These are phyloP conservation scores for Celastrina argiolus DNA, from an alignment of 2,888 invertebrate species.

Conservation along the genomic window DNA sequence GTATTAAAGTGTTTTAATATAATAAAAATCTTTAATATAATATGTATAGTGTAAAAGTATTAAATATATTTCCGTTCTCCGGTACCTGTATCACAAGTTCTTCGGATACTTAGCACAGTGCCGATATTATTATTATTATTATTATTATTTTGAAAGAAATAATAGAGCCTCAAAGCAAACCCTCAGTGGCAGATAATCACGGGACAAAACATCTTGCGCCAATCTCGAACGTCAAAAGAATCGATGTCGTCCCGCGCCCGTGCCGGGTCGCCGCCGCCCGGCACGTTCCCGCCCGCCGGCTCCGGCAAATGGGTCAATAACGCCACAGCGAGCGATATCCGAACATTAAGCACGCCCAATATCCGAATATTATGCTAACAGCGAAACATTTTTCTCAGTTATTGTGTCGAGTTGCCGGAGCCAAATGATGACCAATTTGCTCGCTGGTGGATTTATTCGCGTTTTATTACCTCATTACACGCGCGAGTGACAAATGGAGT, in stretches of 20 bases:
- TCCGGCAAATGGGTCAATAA: constrained; percentile 8
- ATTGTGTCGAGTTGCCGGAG: constrained; percentile 9
- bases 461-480: neutral
- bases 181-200: neutral
- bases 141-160: neutral
- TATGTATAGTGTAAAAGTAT: too few relatives aligned
- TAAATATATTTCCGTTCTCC: too few relatives aligned
- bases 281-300: neutral
- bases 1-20: too few relatives aligned
- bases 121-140: too few relatives aligned
- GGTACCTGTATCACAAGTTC: too few relatives aligned
- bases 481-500: neutral
- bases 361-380: constrained; percentile 25
- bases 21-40: too few relatives aligned
- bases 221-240: neutral
- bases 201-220: neutral
- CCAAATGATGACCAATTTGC: constrained; percentile 19
- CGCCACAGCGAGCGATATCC: neutral
- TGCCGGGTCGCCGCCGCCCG: neutral
- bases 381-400: constrained; percentile 17
- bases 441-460: neutral
- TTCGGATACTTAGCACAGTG: too few relatives aligned
- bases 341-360: constrained; percentile 14
- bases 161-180: neutral
- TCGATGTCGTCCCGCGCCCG: neutral